Evolutionary conservation across 2,113 vertebrate species (phyloP), one percentile per base, ranked within the genome.

Genomic region (Saguinus midas): DNA sequence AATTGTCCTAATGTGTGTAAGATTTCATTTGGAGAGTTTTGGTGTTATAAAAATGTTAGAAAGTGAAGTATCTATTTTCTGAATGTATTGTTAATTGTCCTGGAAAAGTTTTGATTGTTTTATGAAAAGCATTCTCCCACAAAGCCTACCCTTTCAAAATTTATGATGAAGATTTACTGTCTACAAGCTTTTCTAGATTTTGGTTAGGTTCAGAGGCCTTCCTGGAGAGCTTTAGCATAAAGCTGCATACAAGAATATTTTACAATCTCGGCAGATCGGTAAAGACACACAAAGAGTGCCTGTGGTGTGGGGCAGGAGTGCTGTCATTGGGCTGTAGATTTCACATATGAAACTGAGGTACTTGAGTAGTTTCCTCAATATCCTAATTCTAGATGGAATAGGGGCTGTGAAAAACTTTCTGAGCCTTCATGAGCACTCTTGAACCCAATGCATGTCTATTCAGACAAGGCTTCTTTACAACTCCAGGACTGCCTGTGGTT

Each of bases 51-150:
- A 91, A 86, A 37, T 37, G 0, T 32, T 66, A 80, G 75, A 75
- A 82, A 70, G 37, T 1, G 72, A 93, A 20, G n/a, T 73, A 89
- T 73, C 11, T 93, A 25, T 58, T 91, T 95, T 91, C 40, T 52
- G 3, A 20, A 52, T 91, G 0, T 82, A 37, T 21, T 83, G 35
- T 61, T 85, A 78, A 66, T 11, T 12, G 6, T 92, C 35, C 52
- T 70, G 25, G n/a, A 45, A 57, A 72, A 76, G 11, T 80, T 93
- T 93, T 83, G 10, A 88, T 75, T 95, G 32, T 72, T 97, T 95
- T 84, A 52, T 95, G 52, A 17, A 91, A 23, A 75, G 45, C 21
- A 29, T 89, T 91, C 32, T 88, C 20, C 29, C 66, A 13, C 11
- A 68, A 35, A 92, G 58, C 6, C 45, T 95, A 45, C 3, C 70